Conservation (phyloP, 1,140 invertebrate genomes). For the Lanistes nyassanus region DNA sequence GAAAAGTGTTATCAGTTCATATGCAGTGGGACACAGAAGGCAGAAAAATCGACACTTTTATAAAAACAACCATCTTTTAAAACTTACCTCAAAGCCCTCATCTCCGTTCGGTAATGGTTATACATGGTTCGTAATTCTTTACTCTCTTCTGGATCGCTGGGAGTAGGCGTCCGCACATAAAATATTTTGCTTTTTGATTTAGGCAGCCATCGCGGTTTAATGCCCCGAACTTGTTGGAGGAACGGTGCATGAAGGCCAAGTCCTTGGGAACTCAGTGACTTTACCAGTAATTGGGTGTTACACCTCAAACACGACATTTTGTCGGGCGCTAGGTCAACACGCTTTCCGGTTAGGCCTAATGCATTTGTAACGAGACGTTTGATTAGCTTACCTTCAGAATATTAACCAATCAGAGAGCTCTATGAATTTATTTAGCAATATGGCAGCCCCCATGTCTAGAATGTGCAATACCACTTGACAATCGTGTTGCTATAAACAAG, state of each 20-base stretch:
- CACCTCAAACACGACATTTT: slow-evolving; percentile 16
- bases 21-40: too few species aligned
- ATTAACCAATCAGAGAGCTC: not conserved
- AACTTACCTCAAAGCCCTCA: slow-evolving; percentile 40
- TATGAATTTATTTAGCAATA: slow-evolving; percentile 1
- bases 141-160: slow-evolving; percentile 40
- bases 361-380: not conserved
- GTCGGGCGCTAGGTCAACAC: not conserved
- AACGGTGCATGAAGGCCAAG: slow-evolving; percentile 13
- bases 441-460: slow-evolving; percentile 6
- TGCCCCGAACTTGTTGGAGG: slow-evolving; percentile 33
- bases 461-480: too few species aligned
- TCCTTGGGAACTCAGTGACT: not conserved
- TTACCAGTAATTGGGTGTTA: not conserved
- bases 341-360: not conserved
- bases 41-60: too few species aligned
- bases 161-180: slow-evolving; percentile 48
- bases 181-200: slow-evolving; percentile 48
- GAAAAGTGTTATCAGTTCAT: too few species aligned
- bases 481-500: too few species aligned
- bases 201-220: slow-evolving; percentile 46
- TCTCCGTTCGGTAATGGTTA: slow-evolving; percentile 37
- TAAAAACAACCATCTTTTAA: too few species aligned
- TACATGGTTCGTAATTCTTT: slow-evolving; percentile 29
- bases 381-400: not conserved